These are phyloP conservation scores for Steinernema khuongi DNA, from an alignment of 1,140 invertebrate species.

Conservation along the genomic window DNA sequence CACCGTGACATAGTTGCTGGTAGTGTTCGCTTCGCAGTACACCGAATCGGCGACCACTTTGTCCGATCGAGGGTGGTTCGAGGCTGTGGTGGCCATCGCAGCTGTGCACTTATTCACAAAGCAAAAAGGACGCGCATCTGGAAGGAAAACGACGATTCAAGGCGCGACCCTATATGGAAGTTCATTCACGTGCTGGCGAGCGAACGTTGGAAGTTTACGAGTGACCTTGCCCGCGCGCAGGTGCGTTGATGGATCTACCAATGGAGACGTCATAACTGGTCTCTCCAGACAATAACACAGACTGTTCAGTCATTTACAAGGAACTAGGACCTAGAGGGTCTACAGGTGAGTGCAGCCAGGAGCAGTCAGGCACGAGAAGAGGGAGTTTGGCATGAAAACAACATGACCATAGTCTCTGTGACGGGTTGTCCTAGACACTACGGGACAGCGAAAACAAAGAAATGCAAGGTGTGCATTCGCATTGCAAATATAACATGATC, in stretches of 20 bases:
- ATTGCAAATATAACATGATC: no score
- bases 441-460: background rate
- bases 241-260: background rate
- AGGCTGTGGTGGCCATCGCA: background rate
- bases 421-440: background rate
- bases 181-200: background rate
- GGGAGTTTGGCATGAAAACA: no score
- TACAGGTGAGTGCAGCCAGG: no score
- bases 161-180: background rate
- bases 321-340: no score
- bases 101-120: background rate
- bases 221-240: background rate
- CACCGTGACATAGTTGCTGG: constrained; percentile 12
- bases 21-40: constrained; percentile 6
- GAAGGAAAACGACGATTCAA: background rate
- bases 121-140: constrained; percentile 1
- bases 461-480: no score
- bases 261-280: background rate
- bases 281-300: background rate
- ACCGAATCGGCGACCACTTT: constrained; percentile 6
- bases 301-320: no score
- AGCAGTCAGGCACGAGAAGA: no score
- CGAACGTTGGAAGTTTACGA: background rate
- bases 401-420: no score
- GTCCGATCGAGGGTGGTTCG: background rate